A percentile compares a stretch with the other conserved stretches of the same genome.
Evolutionary conservation across 2,797 vertebrate species (phyloP).

Genomic region (Muscicapa comitata): DNA sequence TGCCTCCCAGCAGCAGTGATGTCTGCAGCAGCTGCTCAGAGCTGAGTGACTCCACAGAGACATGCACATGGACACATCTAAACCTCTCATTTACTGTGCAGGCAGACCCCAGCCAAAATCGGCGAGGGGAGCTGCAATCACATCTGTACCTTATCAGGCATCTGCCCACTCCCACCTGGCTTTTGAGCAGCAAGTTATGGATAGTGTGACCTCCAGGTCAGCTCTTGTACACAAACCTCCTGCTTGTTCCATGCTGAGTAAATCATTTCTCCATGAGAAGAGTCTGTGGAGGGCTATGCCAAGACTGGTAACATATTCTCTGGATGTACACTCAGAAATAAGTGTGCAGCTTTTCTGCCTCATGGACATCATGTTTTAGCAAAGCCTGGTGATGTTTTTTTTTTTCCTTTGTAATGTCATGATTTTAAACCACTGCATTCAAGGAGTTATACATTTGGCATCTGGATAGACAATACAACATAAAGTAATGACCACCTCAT

Average conservation of each 20-base stretch:
- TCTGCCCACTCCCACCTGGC: not conserved
- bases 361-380: not conserved
- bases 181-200: not conserved
- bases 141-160: not conserved
- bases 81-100: not conserved
- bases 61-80: rapidly evolving
- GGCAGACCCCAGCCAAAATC: not conserved
- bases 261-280: not conserved
- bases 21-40: not conserved
- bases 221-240: not conserved
- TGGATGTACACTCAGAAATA: not conserved
- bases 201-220: not conserved
- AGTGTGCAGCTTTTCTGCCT: not conserved
- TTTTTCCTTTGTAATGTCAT: not conserved
- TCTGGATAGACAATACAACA: not conserved
- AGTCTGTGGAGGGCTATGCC: not conserved
- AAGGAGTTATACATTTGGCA: not conserved
- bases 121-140: not conserved
- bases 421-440: not conserved
- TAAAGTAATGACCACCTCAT: not conserved
- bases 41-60: not conserved
- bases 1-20: not conserved
- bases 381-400: not conserved
- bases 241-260: not conserved
- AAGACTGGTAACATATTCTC: not conserved